Base-by-base conservation (phyloP, 2,888 invertebrate genomes). In the Endotricha flammealis region DNA sequence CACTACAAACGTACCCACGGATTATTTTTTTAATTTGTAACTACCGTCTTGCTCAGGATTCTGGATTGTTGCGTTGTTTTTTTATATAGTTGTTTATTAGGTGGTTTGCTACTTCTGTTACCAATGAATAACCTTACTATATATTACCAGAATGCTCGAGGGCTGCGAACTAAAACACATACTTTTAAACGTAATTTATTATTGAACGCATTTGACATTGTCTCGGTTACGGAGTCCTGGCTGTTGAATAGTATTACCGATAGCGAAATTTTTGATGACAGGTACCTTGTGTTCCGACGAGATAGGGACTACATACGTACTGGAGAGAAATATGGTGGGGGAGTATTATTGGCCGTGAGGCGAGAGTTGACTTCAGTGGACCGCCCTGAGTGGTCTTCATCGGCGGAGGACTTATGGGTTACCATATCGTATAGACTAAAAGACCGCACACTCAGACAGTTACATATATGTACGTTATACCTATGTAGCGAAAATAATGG, bases 181-280 rank as follows among this genome's bases (percentile, higher is more conserved):
- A 7, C 13, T 4, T 38, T 44, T 22, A 36, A 38, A 36, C 25
- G 38, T n/a, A n/a, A n/a, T n/a, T n/a, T n/a, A n/a, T n/a, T n/a
- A n/a, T n/a, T n/a, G n/a, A n/a, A n/a, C n/a, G 7, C 40, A 36
- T 44, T 31, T 32, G 44, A 44, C 25, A 14, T 41, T 7, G 35
- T 41, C 8, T 39, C 32, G 6, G 3, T 44, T 22, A 40, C 42
- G 1, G 45, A 45, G 11, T 40, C 39, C 5, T 45, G 45, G 45
- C 31, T 45, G 1, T 8, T 33, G 4, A 31, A 38, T 12, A 34
- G 40, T 10, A 23, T 45, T 4, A 13, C 17, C 13, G 29, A 32
- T 25, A 32, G 9, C 14, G 41, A 41, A 20, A 30, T 42, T 4
- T 38, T 45, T 6, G 41, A 45, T 14, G 31, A 36, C 28, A 20